These are phyloP conservation scores for Pao palembangensis DNA, from an alignment of 2,113 vertebrate genomes.

Conservation along the genomic window DNA sequence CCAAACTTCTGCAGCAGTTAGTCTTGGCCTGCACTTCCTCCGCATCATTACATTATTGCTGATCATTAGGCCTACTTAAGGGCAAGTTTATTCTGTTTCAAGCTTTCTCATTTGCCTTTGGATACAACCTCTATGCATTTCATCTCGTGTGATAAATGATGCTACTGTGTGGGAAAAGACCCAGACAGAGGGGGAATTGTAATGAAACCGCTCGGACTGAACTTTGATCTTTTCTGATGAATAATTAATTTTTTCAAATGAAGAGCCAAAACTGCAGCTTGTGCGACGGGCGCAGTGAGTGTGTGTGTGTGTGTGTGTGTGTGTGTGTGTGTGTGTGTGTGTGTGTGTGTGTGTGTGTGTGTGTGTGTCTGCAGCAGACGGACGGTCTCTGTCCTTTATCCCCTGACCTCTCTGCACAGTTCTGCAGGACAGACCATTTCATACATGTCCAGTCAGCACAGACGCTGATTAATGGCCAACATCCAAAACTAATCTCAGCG, in stretches of 20 bases:
- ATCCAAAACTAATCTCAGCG: no score
- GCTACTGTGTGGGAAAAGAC: conserved; percentile 24
- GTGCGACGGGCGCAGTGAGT: neutral
- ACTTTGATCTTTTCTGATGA: conserved; percentile 26
- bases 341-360: neutral
- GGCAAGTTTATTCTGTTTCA: conserved; percentile 14
- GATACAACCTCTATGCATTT: conserved; percentile 2
- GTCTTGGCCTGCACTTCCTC: conserved; percentile 5
- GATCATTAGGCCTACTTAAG: conserved; percentile 22
- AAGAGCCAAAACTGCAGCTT: conserved; percentile 12
- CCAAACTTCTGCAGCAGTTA: neutral
- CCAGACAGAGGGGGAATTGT: conserved; percentile 23
- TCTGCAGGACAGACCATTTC: no score
- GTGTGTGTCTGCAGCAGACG: neutral
- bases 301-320: neutral
- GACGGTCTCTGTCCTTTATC: neutral
- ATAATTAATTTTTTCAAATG: conserved; percentile 38
- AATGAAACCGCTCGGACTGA: no score
- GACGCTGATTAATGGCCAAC: no score
- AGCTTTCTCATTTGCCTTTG: conserved; percentile 4
- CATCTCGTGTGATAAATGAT: conserved; percentile 35
- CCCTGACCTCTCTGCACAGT: neutral
- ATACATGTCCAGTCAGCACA: no score
- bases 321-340: neutral
- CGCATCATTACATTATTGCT: conserved; percentile 20